These are phyloP conservation scores for Metridium senile DNA, from an alignment of 92 coral and sea anemone species.

Conservation along the genomic window DNA sequence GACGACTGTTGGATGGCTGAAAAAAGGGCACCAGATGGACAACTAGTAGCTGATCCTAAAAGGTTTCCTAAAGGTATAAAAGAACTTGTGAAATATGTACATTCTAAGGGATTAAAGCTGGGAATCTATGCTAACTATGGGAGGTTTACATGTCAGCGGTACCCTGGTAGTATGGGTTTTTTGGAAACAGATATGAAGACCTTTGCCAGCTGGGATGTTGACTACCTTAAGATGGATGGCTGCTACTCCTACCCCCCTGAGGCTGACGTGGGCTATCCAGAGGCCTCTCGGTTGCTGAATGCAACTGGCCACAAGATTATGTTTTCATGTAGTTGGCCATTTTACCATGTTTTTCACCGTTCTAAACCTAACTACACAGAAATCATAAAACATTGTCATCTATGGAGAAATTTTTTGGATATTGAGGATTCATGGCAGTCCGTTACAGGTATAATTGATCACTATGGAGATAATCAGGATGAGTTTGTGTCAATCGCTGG, in stretches of 20 bases:
- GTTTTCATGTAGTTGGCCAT: slow-evolving; percentile 90
- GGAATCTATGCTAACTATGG: slow-evolving; percentile 92
- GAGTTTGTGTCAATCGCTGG: slow-evolving; percentile 78
- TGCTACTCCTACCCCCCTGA: slow-evolving; percentile 78
- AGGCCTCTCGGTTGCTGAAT: slow-evolving; percentile 79
- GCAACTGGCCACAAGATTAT: slow-evolving; percentile 87
- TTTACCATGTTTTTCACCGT: slow-evolving; percentile 24
- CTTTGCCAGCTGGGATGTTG: slow-evolving; percentile 94
- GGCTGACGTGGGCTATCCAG: slow-evolving; percentile 82
- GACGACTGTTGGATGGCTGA: slow-evolving; percentile 91
- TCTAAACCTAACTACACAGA: slow-evolving; percentile 36
- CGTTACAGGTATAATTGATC: slow-evolving; percentile 56
- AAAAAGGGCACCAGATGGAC: slow-evolving; percentile 64
- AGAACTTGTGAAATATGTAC: slow-evolving; percentile 83
- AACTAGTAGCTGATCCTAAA: slow-evolving; percentile 80
- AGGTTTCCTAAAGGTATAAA: slow-evolving; percentile 94
- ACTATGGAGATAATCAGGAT: slow-evolving; percentile 90
- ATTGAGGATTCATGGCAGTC: slow-evolving; percentile 58
- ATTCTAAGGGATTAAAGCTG: slow-evolving; percentile 85
- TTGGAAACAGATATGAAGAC: slow-evolving; percentile 80
- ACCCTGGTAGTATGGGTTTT: slow-evolving; percentile 90
- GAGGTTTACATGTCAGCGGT: slow-evolving; percentile 75
- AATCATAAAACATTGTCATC: slow-evolving; percentile 36
- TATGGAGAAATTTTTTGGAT: slow-evolving; percentile 53
- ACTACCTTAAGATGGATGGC: slow-evolving; percentile 95